Percentiles rank a stretch among this genome's conserved stretches.
Conservation (phyloP, 2,113 vertebrate species). For the Himantopus leucocephalus region DNA sequence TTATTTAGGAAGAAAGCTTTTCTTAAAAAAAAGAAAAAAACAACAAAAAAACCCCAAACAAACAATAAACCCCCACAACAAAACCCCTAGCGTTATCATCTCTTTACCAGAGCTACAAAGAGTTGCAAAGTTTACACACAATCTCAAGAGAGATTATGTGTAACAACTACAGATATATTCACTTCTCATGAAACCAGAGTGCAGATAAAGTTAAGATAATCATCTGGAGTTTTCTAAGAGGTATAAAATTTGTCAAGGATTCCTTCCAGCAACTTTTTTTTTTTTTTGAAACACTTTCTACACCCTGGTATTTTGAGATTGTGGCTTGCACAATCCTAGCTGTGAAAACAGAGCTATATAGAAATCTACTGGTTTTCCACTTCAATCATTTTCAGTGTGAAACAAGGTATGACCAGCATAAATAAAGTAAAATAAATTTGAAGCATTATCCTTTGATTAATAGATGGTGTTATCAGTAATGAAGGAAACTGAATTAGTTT, state of each 20-base stretch:
- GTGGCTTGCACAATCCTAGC: background rate
- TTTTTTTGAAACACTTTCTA: background rate
- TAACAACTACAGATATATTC: background rate
- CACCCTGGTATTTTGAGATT: background rate
- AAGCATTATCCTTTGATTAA: background rate
- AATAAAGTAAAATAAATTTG: background rate
- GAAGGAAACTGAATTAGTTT: background rate
- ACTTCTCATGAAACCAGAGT: background rate
- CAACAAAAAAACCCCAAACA: background rate
- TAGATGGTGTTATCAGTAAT: background rate
- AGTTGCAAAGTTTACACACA: background rate
- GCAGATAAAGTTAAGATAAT: background rate
- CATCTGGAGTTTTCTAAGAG: background rate
- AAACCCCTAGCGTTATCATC: background rate
- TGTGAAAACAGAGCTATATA: background rate
- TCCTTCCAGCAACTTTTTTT: background rate
- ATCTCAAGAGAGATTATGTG: no score
- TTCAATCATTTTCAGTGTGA: background rate
- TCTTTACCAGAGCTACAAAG: background rate
- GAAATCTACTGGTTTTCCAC: background rate
- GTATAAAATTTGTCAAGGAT: background rate
- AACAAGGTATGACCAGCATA: background rate
- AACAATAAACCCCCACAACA: background rate
- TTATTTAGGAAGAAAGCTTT: background rate
- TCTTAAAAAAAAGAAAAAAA: background rate